Evolutionary conservation across 2,888 invertebrate genomes (phyloP).

Genomic region (Euproctis similis): DNA sequence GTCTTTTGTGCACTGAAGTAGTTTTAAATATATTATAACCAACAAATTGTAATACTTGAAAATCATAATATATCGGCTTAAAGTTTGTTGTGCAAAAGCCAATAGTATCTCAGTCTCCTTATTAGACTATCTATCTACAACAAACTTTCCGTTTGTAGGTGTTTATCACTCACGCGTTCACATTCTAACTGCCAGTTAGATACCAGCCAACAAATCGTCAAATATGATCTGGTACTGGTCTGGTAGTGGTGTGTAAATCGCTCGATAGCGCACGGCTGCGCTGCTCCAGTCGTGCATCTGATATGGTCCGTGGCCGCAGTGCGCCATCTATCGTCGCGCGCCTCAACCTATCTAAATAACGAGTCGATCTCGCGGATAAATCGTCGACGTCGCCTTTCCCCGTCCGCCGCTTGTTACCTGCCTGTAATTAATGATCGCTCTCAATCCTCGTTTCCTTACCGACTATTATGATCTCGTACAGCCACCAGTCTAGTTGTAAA

Average conservation of each 20-base stretch:
- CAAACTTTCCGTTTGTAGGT: conserved; percentile 9
- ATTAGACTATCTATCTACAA: conserved; percentile 18
- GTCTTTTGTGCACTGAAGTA: too few relatives aligned
- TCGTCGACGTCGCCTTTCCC: conserved; percentile 52
- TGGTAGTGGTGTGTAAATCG: conserved; percentile 30
- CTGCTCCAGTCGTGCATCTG: conserved; percentile 56
- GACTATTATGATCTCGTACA: conserved; percentile 49
- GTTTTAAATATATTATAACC: too few relatives aligned
- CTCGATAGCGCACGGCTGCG: conserved; percentile 29
- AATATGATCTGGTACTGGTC: conserved; percentile 28
- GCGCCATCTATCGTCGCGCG: conserved; percentile 63
- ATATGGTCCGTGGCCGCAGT: conserved; percentile 41
- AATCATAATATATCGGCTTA: too few relatives aligned
- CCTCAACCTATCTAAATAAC: conserved; percentile 61
- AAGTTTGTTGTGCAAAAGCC: conserved; percentile 9
- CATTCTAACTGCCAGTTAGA: conserved; percentile 27
- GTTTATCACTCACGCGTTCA: conserved; percentile 21
- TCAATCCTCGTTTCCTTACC: conserved; percentile 41
- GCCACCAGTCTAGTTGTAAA: conserved; percentile 27
- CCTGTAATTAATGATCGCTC: conserved; percentile 60
- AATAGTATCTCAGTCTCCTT: conserved; percentile 14
- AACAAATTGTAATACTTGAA: too few relatives aligned
- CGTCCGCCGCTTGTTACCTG: conserved; percentile 55
- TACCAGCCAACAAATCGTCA: conserved; percentile 27
- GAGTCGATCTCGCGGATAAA: conserved; percentile 61